phyloP scores from a whole-genome alignment of 2,888 invertebrate species.

The Baccha elongata region DNA sequence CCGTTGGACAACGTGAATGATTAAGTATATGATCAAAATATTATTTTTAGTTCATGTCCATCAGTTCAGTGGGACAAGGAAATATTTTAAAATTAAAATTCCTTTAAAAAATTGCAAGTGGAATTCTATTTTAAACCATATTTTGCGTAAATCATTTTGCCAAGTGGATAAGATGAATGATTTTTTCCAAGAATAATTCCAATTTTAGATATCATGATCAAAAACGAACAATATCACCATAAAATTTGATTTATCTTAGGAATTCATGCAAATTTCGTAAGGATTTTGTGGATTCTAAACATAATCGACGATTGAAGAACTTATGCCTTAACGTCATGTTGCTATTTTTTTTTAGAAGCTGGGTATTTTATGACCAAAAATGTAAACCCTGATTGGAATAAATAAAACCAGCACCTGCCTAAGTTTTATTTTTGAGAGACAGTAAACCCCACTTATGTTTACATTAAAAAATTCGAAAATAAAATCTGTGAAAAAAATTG shows the following conservation, averaged over 20 bases:
- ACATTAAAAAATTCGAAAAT: too few relatives aligned
- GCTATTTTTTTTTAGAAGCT: background rate
- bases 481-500: too few relatives aligned
- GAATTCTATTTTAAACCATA: conserved; percentile 40
- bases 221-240: too few relatives aligned
- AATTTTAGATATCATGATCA: background rate
- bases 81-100: conserved; percentile 29
- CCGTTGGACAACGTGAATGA: background rate
- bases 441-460: too few relatives aligned
- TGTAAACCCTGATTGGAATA: conserved; percentile 23
- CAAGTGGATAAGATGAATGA: conserved; percentile 19
- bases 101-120: conserved; percentile 28
- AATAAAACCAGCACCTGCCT: conserved; percentile 5
- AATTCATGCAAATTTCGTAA: too few relatives aligned
- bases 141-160: conserved; percentile 16
- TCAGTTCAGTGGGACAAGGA: background rate
- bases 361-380: background rate
- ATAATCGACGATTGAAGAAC: background rate
- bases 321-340: background rate
- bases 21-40: conserved; percentile 3
- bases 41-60: conserved; percentile 23
- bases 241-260: too few relatives aligned
- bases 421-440: background rate
- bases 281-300: background rate
- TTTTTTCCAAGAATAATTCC: background rate